Evolutionary conservation across 2,113 vertebrate genomes (phyloP).

Genomic region (Notarius lentiginosus): DNA sequence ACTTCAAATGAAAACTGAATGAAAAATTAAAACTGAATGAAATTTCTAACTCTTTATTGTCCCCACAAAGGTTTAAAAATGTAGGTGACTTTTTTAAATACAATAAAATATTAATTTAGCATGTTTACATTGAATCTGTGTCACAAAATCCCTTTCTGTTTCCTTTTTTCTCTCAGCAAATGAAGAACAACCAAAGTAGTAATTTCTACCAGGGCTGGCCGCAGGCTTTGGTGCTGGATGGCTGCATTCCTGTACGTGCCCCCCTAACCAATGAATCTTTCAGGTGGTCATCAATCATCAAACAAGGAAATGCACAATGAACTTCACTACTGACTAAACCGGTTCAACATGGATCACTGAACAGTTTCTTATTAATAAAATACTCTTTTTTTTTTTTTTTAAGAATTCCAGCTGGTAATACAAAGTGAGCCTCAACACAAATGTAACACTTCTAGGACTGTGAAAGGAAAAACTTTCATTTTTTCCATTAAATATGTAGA

Average conservation of each 20-base stretch:
- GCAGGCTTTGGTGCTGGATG: constrained; percentile 87
- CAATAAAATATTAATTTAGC: too few relatives aligned
- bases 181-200: constrained; percentile 85
- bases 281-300: background rate
- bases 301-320: background rate
- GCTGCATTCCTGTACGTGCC: constrained; percentile 81
- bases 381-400: background rate
- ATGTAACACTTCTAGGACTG: background rate
- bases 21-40: too few relatives aligned
- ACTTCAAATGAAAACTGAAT: too few relatives aligned
- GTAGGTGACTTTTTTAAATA: too few relatives aligned
- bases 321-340: constrained; percentile 1
- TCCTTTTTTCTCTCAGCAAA: constrained; percentile 68
- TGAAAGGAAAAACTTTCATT: too few relatives aligned
- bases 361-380: background rate
- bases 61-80: too few relatives aligned
- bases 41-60: too few relatives aligned
- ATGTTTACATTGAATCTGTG: background rate
- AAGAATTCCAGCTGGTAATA: background rate
- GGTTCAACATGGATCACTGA: constrained; percentile 4
- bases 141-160: background rate
- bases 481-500: too few relatives aligned
- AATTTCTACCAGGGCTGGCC: constrained; percentile 96
- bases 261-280: constrained; percentile 62
- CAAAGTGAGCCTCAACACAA: background rate